Evolutionary conservation across 2,888 invertebrate genomes (phyloP), one percentile per base, ranked within the genome.

Genomic region (Nezara viridula): DNA sequence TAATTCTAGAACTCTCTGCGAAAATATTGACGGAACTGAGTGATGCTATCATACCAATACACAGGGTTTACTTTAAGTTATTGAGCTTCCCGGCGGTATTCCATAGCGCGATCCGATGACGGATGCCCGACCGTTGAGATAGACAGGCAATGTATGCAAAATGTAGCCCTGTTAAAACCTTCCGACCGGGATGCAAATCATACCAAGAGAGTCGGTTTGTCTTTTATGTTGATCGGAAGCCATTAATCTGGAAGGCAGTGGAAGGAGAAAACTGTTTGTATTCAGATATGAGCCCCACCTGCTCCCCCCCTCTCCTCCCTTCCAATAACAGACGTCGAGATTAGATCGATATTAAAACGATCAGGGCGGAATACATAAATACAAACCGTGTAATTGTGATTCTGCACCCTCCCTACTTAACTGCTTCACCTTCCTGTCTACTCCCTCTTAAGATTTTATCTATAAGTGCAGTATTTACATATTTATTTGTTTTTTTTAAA

Each of bases 181-280:
- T 24, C 40, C 44, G 40, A 16, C 81, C 81, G 44, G 5, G 44
- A 47, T 47, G 44, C n/a, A 81, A 81, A 81, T 81, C 81, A 44
- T 44, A 81, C 44, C n/a, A 4, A 12, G 81, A n/a, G 44, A n/a
- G 81, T 24, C 81, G 44, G 44, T 81, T 44, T 47, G 44, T 81
- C 81, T 81, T 81, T 81, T 81, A 40, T 40, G 44, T 47, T 47
- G 81, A 81, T 81, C 81, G 81, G 66, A 37, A 73, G 66, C 66
- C 66, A 73, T 44, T 47, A 81, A 47, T 47, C 44, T 44, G 21
- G 44, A 81, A 40, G 40, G 44, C 81, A n/a, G 81, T 81, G 81
- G 81, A 81, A 81, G 81, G 81, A 81, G 81, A n/a, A 73, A 73
- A 81, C 81, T 81, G 81, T 81, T 81, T 81, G 40, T 81, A 81